Evolutionary conservation across 2,888 invertebrate species (phyloP), one percentile per base, ranked within the genome.

Genomic region (Campopleginae sp.): DNA sequence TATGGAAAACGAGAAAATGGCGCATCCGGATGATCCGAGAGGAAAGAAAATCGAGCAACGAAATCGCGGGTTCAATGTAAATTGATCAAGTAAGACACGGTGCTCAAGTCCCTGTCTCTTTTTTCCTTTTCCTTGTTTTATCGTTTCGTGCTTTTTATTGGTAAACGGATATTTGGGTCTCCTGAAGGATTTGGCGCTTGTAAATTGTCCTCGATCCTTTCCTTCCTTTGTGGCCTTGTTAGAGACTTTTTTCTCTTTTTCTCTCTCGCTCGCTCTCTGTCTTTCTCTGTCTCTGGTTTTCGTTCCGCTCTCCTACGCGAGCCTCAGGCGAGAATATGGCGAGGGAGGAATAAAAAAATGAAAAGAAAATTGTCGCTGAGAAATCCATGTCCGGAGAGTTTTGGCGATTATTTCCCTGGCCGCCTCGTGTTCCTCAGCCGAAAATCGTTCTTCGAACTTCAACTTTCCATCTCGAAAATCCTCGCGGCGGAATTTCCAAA

Each of bases 61-160:
- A 79, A 80, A 70, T 75, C 58, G 80, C 61, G 86, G 63, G 68
- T 79, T 33, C 84, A 93, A 93, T 93, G 92, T 93, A 92, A 90
- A 92, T 93, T 94, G 94, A 94, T 94, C 93, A 93, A 94, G 94
- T 93, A 94, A 93, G 94, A 91, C 93, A 91, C 92, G 92, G 93
- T 86, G 88, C 66, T 81, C 75, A 58, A 54, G 51, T 72, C 65
- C 58, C 42, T 61, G 86, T 71, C 81, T 54, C 66, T 77, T 42
- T 84, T 68, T 61, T 10, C 23, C 23, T 19, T 14, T 51, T 70
- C 44, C 51, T 70, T 54, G 44, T 65, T n/a, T 72, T 27, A 61
- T 27, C 42, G 54, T 79, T 78, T 77, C 68, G 75, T 75, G 63
- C 33, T 75, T 44, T 33, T 3, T 74, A 23, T 44, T 23, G 12